Base-by-base conservation (phyloP, 2,888 invertebrate species). In the Ennomos erosarius region DNA sequence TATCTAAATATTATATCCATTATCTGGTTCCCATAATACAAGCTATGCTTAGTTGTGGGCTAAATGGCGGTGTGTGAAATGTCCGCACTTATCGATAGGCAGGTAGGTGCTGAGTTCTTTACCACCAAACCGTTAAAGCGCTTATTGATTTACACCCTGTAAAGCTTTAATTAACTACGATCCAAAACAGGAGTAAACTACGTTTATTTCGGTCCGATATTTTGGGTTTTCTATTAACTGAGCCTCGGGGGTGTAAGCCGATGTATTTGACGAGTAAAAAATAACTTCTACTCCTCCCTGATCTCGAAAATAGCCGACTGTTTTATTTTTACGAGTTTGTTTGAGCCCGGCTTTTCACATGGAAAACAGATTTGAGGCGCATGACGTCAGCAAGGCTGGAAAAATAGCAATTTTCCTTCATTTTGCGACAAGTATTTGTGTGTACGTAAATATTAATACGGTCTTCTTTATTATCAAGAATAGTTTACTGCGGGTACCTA, bases 371-470 rank as follows among this genome's bases (percentile, higher is more conserved):
- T 56, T 46, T 35, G 10, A 16, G 5, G 8, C 1, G 0, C 38
- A 33, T 51, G 45, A 56, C 50, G 56, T 50, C 34, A 51, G 1
- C 4, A 9, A 10, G 9, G 5, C 13, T 49, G 35, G 37, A 46
- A 50, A 56, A 46, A 56, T 39, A 55, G 39, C 44, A 35, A 49
- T 44, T 49, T 40, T 36, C 49, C 43, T 37, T 10, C 10, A 10
- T n/a, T 34, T 11, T 38, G 37, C 37, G n/a, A 44, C 40, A 56
- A 50, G 51, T 56, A 56, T 56, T 56, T 56, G 45, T 50, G 49
- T 36, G 43, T 49, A 38, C 33, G 49, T 39, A 26, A 51, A 50
- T 50, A 49, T 55, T 49, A 49, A 55, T 55, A 55, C 33, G 37
- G 42, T 12, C 37, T 44, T 26, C 33, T 38, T 50, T 10, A 44